These are phyloP conservation scores for Acleris cristana DNA, from an alignment of 2,888 invertebrate species.

Conservation along the genomic window DNA sequence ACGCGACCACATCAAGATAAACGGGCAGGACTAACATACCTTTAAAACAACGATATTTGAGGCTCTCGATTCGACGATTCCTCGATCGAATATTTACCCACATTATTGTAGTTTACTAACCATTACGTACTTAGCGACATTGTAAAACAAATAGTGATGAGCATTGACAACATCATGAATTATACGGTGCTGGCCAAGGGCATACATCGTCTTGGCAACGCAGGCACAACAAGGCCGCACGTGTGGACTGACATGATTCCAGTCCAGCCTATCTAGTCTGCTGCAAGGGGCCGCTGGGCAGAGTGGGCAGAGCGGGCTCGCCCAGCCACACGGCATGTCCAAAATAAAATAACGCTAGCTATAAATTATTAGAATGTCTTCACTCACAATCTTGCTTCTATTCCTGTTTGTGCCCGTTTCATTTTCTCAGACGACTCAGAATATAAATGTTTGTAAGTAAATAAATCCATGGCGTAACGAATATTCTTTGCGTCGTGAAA, in stretches of 20 bases:
- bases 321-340: constrained; percentile 30
- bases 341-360: constrained; percentile 32
- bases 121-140: constrained; percentile 25
- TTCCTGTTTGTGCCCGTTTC: constrained; percentile 50
- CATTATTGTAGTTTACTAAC: not conserved
- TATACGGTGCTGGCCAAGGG: constrained; percentile 66
- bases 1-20: no score
- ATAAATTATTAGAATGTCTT: constrained; percentile 31
- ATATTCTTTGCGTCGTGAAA: not conserved
- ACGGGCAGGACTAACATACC: no score
- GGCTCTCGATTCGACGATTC: no score
- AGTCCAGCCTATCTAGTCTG: constrained; percentile 43
- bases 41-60: no score
- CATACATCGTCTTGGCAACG: constrained; percentile 73
- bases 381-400: constrained; percentile 47
- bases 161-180: constrained; percentile 60
- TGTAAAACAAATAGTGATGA: constrained; percentile 52
- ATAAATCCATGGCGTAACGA: not conserved
- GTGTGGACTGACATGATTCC: constrained; percentile 42
- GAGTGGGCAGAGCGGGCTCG: constrained; percentile 41
- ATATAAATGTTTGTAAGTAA: constrained; percentile 89
- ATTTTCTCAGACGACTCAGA: constrained; percentile 86
- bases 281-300: constrained; percentile 39
- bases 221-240: constrained; percentile 58
- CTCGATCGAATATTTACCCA: no score